A percentile compares a stretch with the other conserved stretches of the same genome.
Conservation (phyloP, 2,888 invertebrate species). For the Diaperis boleti region DNA sequence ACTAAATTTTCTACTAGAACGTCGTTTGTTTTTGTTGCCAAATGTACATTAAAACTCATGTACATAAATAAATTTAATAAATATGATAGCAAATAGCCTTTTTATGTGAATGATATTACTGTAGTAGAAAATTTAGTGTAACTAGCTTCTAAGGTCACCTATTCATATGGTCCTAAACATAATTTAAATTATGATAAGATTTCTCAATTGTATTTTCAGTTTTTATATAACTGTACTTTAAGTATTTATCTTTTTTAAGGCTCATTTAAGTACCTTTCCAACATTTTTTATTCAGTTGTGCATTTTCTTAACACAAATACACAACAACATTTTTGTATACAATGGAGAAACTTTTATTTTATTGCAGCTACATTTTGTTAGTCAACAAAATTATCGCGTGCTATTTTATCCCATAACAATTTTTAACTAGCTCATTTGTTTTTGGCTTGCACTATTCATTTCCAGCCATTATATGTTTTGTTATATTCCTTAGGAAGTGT, state of each 20-base stretch:
- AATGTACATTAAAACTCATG: conserved; percentile 24
- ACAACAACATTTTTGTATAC: conserved; percentile 7
- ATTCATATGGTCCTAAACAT: conserved; percentile 41
- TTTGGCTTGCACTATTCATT: conserved; percentile 8
- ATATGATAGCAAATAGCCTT: conserved; percentile 23
- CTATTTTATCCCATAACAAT: conserved; percentile 9
- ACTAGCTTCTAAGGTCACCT: conserved; percentile 40
- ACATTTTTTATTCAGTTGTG: conserved; percentile 34
- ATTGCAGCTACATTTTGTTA: conserved; percentile 16
- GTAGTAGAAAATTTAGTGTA: conserved; percentile 43
- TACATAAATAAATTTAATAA: conserved; percentile 32
- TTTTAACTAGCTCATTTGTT: conserved; percentile 21
- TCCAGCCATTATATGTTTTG: conserved; percentile 8
- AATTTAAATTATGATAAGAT: conserved; percentile 19
- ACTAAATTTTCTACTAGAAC: conserved; percentile 43
- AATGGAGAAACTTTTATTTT: conserved; percentile 11
- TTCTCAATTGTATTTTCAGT: conserved; percentile 34
- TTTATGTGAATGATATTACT: conserved; percentile 33
- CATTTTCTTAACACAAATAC: conserved; percentile 5
- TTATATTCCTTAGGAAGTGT: conserved; percentile 18
- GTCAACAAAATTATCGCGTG: background rate
- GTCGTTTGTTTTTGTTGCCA: conserved; percentile 19
- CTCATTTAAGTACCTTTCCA: conserved; percentile 40
- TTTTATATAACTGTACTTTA: conserved; percentile 28
- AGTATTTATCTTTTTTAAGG: conserved; percentile 37